Evolutionary conservation across 1,140 invertebrate genomes (phyloP), one percentile per base, ranked within the genome.

Genomic region (Palaemon carinicauda): DNA sequence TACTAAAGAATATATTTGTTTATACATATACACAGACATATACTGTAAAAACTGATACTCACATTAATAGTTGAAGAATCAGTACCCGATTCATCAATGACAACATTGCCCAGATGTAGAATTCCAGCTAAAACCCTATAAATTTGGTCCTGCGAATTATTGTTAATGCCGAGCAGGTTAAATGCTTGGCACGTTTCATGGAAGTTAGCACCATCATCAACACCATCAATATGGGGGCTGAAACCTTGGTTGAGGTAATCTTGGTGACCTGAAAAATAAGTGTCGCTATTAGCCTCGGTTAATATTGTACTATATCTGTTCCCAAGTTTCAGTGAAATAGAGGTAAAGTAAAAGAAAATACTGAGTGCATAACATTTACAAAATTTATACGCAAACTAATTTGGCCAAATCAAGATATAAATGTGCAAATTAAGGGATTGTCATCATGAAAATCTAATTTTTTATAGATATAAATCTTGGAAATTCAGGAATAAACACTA

Each of bases 41-140:
- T 50, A n/a, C n/a, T 2, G 24, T 17, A 17, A 15, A 1, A 41
- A 14, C 21, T 15, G 29, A 33, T 52, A 85, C 89, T 85, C 53
- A 89, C 88, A 84, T 60, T 60, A 77, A 89, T 86, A n/a, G 82
- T 41, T 21, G 83, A 89, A 50, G 80, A 84, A 51, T 91, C 90
- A 74, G 93, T 92, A 50, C 92, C 91, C 92, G 93, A 91, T 33
- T 93, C 93, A 65, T 91, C 90, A 85, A 98, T 94, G 69, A 93
- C 90, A 0, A 99, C 93, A 91, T 99, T 99, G 17, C 98, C 98
- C 88, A 99, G 92, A 91, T 99, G 97, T 31, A 99, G 92, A 90
- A 99, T 95, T 5, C 96, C 95, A 10, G 97, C 95, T 65, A 99
- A 92, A 50, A 99, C 95, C 75, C 94, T 94, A 88, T 98, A 90